Evolutionary conservation across 2,888 invertebrate species (phyloP), one percentile per base, ranked within the genome.

Genomic region (Aelia acuminata): DNA sequence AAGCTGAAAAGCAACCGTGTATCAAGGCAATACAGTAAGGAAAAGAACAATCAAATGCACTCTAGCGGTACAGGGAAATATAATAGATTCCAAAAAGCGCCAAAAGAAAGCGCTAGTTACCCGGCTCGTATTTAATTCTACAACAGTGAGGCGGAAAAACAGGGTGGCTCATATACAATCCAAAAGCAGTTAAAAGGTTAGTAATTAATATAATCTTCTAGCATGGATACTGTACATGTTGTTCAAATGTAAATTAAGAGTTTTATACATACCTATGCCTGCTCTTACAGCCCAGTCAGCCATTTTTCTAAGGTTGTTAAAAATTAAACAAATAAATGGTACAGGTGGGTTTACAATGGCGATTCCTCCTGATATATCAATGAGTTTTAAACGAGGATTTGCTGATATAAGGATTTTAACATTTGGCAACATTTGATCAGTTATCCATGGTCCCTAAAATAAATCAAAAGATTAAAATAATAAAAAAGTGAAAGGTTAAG

Each of bases 361-460:
- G 11, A 88, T 70, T 22, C 88, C 88, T 47, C 75, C 85, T 22
- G 84, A 43, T n/a, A 75, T 88, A 48, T 84, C 84, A 26, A 35
- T 43, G 31, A 88, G 35, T 39, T 85, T 85, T 5, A 84, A 63
- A 15, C 57, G 35, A 13, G 88, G 88, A 26, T 88, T 88, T 10
- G 84, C 22, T 31, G 31, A 84, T 49, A 88, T 84, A 22, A 88
- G 88, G 26, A 88, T 43, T 49, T 88, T 88, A n/a, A 88, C 57
- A 88, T 88, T 88, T 31, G 87, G 75, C 70, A 87, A 47, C 43
- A 57, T 43, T 63, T 87, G 87, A 0, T 63, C 31, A 26, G 75
- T 49, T 1, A 70, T 75, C 87, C 87, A 87, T 13, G 47, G 31
- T 31, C 70, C 70, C 87, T 87, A 35, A 63, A 87, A 87, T 50